Evolutionary conservation across 2,888 invertebrate species (phyloP), one percentile per base, ranked within the genome.

Genomic region (Steinernema carpocapsae): DNA sequence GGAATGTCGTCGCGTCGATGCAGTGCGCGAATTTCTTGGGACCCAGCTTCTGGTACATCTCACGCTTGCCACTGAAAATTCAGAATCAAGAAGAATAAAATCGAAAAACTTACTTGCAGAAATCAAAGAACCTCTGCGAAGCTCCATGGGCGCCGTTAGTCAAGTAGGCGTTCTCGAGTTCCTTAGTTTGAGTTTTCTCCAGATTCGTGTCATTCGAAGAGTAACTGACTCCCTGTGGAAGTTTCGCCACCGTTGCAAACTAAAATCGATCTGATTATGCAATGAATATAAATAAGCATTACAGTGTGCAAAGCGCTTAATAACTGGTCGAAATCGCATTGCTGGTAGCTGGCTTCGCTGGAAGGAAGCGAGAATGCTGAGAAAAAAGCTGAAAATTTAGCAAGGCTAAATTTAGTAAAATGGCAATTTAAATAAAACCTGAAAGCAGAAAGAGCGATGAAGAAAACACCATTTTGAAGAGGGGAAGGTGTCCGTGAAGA

Each of bases 1-100:
- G 24, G 24, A 52, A 52, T 12, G 52, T 52, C 12, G 52, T 52
- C 52, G 52, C 52, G 52, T 52, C 52, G 52, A 52, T 52, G 52
- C 52, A 52, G 52, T 52, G 10, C 4, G 12, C 24, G 52, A 52
- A 1, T n/a, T 52, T 52, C 22, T 19, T 22, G 19, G 52, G 52
- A 1, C 12, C 12, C 52, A 52, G 19, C 52, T 52, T n/a, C 22
- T 24, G 52, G 52, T 22, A 52, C 52, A 52, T 52, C 24, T 24
- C 22, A n/a, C 24, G 22, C 24, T 52, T 52, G 12, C 22, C 52
- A 22, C 52, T 52, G 52, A 14, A 48, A 48, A 10, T 22, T 10
- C 12, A 22, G 24, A 52, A 12, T 12, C 22, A 22, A 1, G 22
- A 22, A 4, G 2, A 12, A 4, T 52, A 22, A 52, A 22, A 22